Conservation (phyloP, 2,888 invertebrate genomes). For the Brachylomia viminalis region DNA sequence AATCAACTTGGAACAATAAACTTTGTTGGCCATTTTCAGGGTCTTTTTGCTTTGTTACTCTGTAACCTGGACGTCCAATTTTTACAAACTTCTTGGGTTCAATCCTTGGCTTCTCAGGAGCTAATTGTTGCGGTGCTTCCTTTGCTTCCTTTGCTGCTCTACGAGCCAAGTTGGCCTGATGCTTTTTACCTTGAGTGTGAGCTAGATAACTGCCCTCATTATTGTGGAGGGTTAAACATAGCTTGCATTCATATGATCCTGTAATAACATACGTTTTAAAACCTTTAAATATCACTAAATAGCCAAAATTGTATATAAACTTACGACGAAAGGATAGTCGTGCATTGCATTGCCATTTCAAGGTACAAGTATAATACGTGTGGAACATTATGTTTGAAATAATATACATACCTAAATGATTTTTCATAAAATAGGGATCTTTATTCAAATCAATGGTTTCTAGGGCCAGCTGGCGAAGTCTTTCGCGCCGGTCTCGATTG, state of each 20-base stretch:
- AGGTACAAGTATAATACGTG: neutral
- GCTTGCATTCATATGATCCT: conserved; percentile 99
- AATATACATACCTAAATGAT: conserved; percentile 94
- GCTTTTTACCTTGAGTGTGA: conserved; percentile 99
- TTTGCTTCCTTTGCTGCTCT: conserved; percentile 99
- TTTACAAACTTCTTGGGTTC: conserved; percentile 99
- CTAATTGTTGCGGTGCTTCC: conserved; percentile 98
- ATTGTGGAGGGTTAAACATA: conserved; percentile 99
- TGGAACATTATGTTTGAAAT: neutral
- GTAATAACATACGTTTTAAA: conserved; percentile 63
- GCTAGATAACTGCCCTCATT: conserved; percentile 99
- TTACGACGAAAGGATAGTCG: too few species aligned
- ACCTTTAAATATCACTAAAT: neutral
- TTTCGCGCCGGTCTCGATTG: conserved; percentile 98
- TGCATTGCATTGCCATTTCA: neutral
- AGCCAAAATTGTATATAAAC: neutral
- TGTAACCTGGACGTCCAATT: conserved; percentile 99
- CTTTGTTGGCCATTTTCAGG: conserved; percentile 99
- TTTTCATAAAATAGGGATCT: conserved; percentile 99
- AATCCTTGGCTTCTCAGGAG: conserved; percentile 98
- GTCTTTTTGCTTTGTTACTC: conserved; percentile 99
- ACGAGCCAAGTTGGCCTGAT: conserved; percentile 99
- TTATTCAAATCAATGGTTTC: conserved; percentile 99
- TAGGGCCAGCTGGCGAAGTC: conserved; percentile 98
- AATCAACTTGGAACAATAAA: conserved; percentile 98